Evolutionary conservation across 1,140 invertebrate species (phyloP), one percentile per base, ranked within the genome.

Genomic region (Achatina immaculata): DNA sequence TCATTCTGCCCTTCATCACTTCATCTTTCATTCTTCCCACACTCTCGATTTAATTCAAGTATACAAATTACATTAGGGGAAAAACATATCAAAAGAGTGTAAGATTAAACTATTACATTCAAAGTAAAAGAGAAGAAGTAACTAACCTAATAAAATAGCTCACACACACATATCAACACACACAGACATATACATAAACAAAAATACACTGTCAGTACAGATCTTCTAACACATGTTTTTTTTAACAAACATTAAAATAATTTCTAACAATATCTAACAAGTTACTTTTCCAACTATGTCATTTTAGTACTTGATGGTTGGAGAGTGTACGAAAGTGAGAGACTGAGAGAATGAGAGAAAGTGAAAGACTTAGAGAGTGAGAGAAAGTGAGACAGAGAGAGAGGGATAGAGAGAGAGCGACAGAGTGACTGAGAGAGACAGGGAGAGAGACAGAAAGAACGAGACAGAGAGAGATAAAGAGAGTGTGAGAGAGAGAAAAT

Each of bases 321-420:
- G n/a, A 24, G n/a, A 2, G 11, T 72, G 4, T 42, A 40, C 6
- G n/a, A 75, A n/a, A 40, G 73, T 28, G 45, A 24, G 45, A 55
- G 73, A 55, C 31, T 45, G 45, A 24, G 16, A 55, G 73, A 28
- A 45, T 55, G 43, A 55, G 45, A 75, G 40, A 40, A 28, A 55
- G 34, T 45, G 34, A 24, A n/a, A 55, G 34, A 43, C 19, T 55
- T 21, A 75, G 45, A 75, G 34, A 42, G 16, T n/a, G 40, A 55
- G 73, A 76, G 36, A 78, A 36, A 78, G 51, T 40, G 2, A 66
- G 62, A 51, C 9, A 78, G 36, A 78, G 76, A 78, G 76, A 78
- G 58, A 42, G 76, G n/a, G 62, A 55, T 7, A 55, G 48, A 55
- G 21, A 55, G 48, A 55, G 48, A 55, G 48, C 16, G 48, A 55